These are phyloP conservation scores for Spongilla lacustris DNA, from an alignment of 37 sponge, comb jelly and placozoan species.

Conservation along the genomic window DNA sequence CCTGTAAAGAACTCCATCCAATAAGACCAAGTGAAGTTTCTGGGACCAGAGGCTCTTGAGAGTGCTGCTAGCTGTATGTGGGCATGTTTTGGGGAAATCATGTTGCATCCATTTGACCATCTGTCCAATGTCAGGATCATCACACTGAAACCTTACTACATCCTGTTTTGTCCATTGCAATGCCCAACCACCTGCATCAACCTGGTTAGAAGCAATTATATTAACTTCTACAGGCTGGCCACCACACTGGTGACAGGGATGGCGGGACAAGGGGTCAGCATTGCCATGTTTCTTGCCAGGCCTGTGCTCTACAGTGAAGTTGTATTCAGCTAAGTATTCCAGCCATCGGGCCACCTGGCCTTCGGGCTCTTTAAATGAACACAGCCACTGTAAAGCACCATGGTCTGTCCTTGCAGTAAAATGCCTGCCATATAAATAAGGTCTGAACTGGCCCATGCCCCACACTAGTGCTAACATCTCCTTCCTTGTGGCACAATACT, in stretches of 20 bases:
- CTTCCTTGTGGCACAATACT: conserved; percentile 12
- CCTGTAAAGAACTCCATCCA: not conserved
- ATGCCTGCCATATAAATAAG: conserved; percentile 12
- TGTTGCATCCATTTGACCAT: not conserved
- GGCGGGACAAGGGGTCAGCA: conserved; percentile 25
- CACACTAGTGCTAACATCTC: conserved; percentile 25
- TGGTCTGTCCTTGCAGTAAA: conserved; percentile 26
- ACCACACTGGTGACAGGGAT: not conserved
- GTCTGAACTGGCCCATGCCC: conserved; percentile 2
- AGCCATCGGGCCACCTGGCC: conserved; percentile 42
- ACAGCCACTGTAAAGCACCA: conserved; percentile 24
- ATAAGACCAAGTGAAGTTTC: not conserved
- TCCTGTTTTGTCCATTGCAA: not conserved
- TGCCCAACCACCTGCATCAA: not conserved
- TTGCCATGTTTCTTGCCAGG: conserved; percentile 21
- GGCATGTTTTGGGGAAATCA: not conserved
- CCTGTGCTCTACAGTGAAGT: conserved; percentile 22
- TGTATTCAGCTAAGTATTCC: not conserved
- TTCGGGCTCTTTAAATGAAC: conserved; percentile 5
- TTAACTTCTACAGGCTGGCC: not conserved
- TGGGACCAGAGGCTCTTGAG: not conserved
- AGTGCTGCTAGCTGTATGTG: not conserved
- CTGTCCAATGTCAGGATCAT: not conserved
- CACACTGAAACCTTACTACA: not conserved
- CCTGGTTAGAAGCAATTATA: too few relatives aligned